These are phyloP conservation scores for Piezodorus guildinii DNA, from an alignment of 1,140 invertebrate species.

Conservation along the genomic window DNA sequence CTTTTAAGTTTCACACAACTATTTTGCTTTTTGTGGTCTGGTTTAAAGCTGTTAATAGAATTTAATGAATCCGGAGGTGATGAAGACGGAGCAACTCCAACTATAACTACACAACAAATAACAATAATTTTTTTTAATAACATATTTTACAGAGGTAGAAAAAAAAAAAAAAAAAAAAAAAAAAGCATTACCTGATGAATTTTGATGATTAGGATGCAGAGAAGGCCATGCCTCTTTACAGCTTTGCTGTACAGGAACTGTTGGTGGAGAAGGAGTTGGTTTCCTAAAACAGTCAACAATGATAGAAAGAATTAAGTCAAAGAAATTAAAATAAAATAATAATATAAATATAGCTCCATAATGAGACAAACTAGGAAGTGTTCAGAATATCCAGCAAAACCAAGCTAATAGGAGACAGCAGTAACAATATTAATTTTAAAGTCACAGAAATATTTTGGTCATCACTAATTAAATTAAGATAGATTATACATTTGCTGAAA, in stretches of 20 bases:
- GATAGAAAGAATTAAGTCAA: too few species aligned
- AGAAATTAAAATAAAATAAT: too few species aligned
- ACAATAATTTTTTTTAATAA: not conserved
- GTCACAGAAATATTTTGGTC: too few species aligned
- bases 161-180: not conserved
- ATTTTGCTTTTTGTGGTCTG: slow-evolving; percentile 3
- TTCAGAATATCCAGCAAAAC: too few species aligned
- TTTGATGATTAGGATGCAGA: slow-evolving; percentile 33
- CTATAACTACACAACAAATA: slow-evolving; percentile 13
- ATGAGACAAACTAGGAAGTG: too few species aligned
- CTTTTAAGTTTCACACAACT: slow-evolving; percentile 9
- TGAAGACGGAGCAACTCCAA: slow-evolving; percentile 19
- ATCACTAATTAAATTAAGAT: too few species aligned
- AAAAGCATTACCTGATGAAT: slow-evolving; percentile 12
- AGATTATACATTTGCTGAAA: too few species aligned
- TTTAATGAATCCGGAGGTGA: slow-evolving; percentile 17
- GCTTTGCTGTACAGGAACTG: slow-evolving; percentile 32
- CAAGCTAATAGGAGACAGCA: too few species aligned
- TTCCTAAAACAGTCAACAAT: slow-evolving; percentile 33
- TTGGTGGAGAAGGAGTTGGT: slow-evolving; percentile 41
- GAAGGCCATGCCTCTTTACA: slow-evolving; percentile 60
- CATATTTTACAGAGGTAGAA: not conserved
- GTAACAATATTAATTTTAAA: too few species aligned
- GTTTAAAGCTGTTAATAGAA: slow-evolving; percentile 4
- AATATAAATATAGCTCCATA: too few species aligned